Evolutionary conservation across 2,797 vertebrate species (phyloP).

Genomic region (Lacerta bilineata): DNA sequence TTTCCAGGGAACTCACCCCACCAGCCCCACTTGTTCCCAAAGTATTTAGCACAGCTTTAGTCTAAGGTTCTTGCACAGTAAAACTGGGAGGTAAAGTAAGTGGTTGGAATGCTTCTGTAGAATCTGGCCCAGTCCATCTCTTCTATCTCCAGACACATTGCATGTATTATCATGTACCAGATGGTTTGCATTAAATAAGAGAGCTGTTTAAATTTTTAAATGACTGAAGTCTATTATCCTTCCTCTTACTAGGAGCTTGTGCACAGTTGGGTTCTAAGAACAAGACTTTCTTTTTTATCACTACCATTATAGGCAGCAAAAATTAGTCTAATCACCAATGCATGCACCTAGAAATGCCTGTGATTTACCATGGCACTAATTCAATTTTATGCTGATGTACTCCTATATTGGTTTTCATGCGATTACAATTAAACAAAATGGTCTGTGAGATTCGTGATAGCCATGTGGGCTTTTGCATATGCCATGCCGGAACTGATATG

Average conservation of each 20-base stretch:
- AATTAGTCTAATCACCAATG: conserved; percentile 25
- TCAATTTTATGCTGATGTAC: conserved; percentile 22
- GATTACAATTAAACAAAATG: conserved; percentile 22
- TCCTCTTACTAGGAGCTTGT: neutral
- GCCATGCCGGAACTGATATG: neutral
- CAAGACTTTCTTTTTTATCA: neutral
- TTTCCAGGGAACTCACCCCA: neutral
- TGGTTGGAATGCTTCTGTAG: neutral
- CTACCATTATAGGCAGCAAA: conserved; percentile 7
- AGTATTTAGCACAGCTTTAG: neutral
- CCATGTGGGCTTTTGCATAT: neutral
- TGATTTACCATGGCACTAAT: conserved; percentile 17
- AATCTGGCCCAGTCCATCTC: neutral
- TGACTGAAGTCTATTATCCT: conserved; percentile 2
- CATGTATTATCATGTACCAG: conserved; percentile 19
- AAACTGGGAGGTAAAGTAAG: neutral
- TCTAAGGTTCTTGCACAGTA: neutral
- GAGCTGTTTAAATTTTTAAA: conserved; percentile 11
- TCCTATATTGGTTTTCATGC: conserved; percentile 22
- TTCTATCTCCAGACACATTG: conserved; percentile 18
- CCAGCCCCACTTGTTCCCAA: neutral
- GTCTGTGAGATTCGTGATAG: conserved; percentile 9
- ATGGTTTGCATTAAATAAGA: conserved; percentile 37
- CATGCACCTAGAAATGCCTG: neutral
- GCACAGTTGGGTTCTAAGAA: conserved; percentile 6